Evolutionary conservation across 23 tunicate genomes (phyloP).

Genomic region (Trididemnum clinides): DNA sequence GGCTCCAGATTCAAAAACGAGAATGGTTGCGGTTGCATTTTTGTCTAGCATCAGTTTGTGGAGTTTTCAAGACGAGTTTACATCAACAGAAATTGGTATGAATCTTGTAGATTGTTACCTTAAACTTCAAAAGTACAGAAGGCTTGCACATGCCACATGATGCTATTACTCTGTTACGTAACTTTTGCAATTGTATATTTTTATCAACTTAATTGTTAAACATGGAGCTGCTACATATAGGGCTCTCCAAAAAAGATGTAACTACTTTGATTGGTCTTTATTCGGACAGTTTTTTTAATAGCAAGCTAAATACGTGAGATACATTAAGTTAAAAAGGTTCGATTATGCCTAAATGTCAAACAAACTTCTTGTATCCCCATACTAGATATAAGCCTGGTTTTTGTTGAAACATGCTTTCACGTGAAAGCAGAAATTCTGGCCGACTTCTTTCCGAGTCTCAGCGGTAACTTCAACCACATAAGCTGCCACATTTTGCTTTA

Average conservation of each 20-base stretch:
- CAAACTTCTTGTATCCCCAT: not conserved
- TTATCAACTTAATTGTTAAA: too few relatives aligned
- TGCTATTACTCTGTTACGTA: not conserved
- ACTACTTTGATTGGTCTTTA: not conserved
- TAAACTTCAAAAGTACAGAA: too few relatives aligned
- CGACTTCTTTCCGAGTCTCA: too few relatives aligned
- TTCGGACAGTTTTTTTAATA: not conserved
- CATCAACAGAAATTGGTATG: conserved; percentile 76
- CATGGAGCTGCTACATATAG: too few relatives aligned
- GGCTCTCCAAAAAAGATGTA: not conserved
- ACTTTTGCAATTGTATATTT: not conserved
- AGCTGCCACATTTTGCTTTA: too few relatives aligned
- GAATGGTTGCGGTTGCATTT: conserved; percentile 93
- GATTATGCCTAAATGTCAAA: not conserved
- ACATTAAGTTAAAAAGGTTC: not conserved
- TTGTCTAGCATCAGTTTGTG: conserved; percentile 72
- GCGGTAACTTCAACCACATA: too few relatives aligned
- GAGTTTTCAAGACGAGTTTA: conserved; percentile 88
- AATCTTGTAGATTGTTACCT: too few relatives aligned
- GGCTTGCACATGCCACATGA: too few relatives aligned
- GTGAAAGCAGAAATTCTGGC: too few relatives aligned
- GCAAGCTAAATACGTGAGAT: not conserved
- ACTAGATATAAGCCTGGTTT: not conserved
- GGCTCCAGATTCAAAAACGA: conserved; percentile 95
- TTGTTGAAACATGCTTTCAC: too few relatives aligned